Percentiles rank a stretch among this genome's conserved stretches.
Evolutionary conservation across 2,797 vertebrate species (phyloP).

Genomic region (Salmo trutta): DNA sequence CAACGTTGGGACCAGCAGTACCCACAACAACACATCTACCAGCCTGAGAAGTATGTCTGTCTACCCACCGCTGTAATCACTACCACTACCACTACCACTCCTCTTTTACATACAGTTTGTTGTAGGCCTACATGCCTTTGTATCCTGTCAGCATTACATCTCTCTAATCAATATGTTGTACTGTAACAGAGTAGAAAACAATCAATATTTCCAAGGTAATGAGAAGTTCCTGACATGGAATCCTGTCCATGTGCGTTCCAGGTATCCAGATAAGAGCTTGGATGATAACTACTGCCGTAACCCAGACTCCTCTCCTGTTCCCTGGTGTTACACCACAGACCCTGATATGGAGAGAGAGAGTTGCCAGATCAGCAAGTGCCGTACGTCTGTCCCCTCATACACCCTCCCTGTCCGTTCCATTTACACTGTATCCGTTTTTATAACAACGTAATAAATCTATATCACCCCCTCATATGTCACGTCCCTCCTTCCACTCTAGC

Average conservation of each 20-base stretch:
- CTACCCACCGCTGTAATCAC: background rate
- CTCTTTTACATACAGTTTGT: no score
- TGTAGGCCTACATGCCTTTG: background rate
- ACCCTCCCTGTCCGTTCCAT: no score
- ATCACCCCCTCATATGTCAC: background rate
- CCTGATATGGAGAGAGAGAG: conserved; percentile 79
- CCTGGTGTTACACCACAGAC: conserved; percentile 95
- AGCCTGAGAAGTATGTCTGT: conserved; percentile 85
- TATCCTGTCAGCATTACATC: background rate
- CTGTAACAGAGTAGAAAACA: background rate
- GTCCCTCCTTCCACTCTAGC: conserved; percentile 57
- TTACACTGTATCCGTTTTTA: no score
- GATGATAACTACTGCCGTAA: conserved; percentile 98
- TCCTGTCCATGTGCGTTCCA: conserved; percentile 49
- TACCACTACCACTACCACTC: background rate
- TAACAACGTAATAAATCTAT: no score
- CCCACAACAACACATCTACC: conserved; percentile 90
- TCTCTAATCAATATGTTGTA: background rate
- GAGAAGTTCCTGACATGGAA: background rate
- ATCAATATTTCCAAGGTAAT: background rate
- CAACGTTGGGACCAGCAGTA: conserved; percentile 96
- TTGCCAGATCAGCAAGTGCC: conserved; percentile 86
- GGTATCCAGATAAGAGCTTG: conserved; percentile 91
- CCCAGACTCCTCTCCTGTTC: conserved; percentile 88
- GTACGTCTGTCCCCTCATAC: conserved; percentile 69